Conservation (phyloP, 1,140 invertebrate species). For the Sarcophaga bullata region DNA sequence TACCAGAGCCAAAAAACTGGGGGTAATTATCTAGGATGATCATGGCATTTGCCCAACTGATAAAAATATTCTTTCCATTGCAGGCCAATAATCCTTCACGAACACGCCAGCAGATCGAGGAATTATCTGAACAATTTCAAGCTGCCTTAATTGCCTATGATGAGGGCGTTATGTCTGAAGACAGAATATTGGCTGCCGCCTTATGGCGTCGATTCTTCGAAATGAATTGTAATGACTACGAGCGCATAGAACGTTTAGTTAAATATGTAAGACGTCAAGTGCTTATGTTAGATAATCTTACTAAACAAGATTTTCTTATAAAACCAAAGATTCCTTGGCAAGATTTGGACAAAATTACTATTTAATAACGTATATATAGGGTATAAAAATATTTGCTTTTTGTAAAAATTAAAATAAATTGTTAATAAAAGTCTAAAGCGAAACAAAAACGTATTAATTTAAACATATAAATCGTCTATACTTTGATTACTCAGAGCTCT, state of each 20-base stretch:
- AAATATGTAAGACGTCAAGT: conserved; percentile 80
- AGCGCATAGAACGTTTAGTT: conserved; percentile 74
- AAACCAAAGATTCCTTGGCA: conserved; percentile 64
- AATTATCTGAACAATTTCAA: conserved; percentile 81
- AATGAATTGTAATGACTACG: conserved; percentile 71
- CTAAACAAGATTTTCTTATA: conserved; percentile 63
- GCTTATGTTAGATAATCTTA: conserved; percentile 65
- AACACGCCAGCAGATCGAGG: conserved; percentile 70
- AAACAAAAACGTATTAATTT: neutral
- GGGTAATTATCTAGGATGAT: conserved; percentile 66
- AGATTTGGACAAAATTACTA: conserved; percentile 54
- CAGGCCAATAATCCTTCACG: conserved; percentile 70
- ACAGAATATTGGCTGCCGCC: conserved; percentile 79
- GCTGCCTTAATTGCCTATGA: conserved; percentile 87
- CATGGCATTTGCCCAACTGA: too few relatives aligned
- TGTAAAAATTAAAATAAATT: conserved; percentile 16
- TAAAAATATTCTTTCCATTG: neutral
- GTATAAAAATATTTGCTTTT: neutral
- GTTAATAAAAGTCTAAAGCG: conserved; percentile 4
- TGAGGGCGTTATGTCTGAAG: conserved; percentile 80
- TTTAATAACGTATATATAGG: conserved; percentile 14
- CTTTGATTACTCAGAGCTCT: conserved; percentile 51
- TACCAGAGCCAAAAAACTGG: conserved; percentile 76
- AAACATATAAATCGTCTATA: conserved; percentile 51
- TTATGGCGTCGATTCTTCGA: conserved; percentile 86